Conservation (phyloP, 2,797 vertebrate genomes). For the Phylloscopus collybita region DNA sequence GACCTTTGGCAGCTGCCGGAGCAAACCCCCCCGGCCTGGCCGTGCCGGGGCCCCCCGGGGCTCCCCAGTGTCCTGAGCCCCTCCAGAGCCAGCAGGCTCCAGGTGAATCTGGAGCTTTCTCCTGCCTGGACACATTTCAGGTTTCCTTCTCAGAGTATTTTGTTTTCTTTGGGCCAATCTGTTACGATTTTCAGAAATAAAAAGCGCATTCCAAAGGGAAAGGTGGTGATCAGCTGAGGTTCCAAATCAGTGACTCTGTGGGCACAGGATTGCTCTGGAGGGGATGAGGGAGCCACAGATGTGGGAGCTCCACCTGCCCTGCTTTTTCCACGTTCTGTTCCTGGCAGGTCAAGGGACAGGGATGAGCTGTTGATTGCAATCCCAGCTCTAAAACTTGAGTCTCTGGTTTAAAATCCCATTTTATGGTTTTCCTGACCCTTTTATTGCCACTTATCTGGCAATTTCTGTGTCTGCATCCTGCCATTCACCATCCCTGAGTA, state of each 20-base stretch:
- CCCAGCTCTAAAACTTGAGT: no score
- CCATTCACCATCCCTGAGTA: accelerated
- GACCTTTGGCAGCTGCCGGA: neutral
- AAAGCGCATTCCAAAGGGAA: accelerated
- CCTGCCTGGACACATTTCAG: accelerated
- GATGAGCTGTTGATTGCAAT: no score
- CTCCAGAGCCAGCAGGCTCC: neutral
- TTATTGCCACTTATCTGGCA: neutral
- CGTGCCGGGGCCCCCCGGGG: accelerated
- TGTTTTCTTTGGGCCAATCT: neutral
- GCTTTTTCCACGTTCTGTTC: accelerated
- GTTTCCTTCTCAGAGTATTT: accelerated
- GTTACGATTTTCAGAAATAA: accelerated
- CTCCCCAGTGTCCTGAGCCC: accelerated
- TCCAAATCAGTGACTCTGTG: accelerated
- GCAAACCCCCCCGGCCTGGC: neutral
- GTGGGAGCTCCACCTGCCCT: neutral
- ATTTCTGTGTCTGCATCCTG: accelerated
- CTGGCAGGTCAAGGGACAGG: neutral
- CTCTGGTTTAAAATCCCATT: neutral
- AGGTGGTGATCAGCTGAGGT: neutral
- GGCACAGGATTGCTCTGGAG: accelerated
- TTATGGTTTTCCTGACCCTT: neutral
- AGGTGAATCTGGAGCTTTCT: accelerated
- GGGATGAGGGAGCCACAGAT: neutral